Evolutionary conservation across 1,140 invertebrate genomes (phyloP).

Genomic region (Tetragonula clypearis): DNA sequence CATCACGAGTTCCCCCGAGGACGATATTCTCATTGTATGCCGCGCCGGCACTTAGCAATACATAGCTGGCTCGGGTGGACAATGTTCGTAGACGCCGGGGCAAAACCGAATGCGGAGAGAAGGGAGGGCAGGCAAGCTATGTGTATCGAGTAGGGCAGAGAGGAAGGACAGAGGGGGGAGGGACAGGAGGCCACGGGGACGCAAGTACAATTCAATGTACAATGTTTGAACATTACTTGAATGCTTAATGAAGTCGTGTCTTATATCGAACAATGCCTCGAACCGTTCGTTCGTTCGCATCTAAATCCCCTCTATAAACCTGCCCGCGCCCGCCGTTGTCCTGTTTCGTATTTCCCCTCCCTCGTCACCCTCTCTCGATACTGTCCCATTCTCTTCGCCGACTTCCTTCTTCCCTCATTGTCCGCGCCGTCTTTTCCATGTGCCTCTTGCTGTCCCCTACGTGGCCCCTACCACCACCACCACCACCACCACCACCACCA

Average conservation of each 20-base stretch:
- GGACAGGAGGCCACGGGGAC: slow-evolving; percentile 41
- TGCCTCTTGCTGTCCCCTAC: slow-evolving; percentile 40
- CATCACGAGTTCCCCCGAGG: slow-evolving; percentile 72
- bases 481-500: not conserved
- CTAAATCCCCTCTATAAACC: slow-evolving; percentile 68
- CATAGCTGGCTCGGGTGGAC: slow-evolving; percentile 42
- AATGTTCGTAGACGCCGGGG: slow-evolving; percentile 53
- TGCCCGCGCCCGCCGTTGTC: slow-evolving; percentile 41
- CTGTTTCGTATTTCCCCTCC: slow-evolving; percentile 37
- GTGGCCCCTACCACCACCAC: slow-evolving; percentile 14
- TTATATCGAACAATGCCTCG: slow-evolving; percentile 79
- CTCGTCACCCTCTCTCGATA: slow-evolving; percentile 57
- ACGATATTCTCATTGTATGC: slow-evolving; percentile 76
- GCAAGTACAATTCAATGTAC: slow-evolving; percentile 72
- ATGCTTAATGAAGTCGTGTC: slow-evolving; percentile 79
- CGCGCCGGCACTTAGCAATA: slow-evolving; percentile 46
- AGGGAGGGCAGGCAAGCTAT: not conserved
- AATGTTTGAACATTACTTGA: slow-evolving; percentile 79
- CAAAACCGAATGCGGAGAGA: slow-evolving; percentile 32
- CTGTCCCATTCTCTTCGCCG: slow-evolving; percentile 55
- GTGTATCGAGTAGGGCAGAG: slow-evolving; percentile 4
- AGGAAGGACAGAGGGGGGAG: not conserved
- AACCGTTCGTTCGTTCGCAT: slow-evolving; percentile 70
- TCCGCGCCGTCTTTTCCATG: slow-evolving; percentile 4
- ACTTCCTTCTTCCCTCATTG: slow-evolving; percentile 8